A percentile compares a stretch with the other conserved stretches of the same genome.
phyloP scores from a whole-genome alignment of 1,140 invertebrate species.

The Orchestia grillus region DNA sequence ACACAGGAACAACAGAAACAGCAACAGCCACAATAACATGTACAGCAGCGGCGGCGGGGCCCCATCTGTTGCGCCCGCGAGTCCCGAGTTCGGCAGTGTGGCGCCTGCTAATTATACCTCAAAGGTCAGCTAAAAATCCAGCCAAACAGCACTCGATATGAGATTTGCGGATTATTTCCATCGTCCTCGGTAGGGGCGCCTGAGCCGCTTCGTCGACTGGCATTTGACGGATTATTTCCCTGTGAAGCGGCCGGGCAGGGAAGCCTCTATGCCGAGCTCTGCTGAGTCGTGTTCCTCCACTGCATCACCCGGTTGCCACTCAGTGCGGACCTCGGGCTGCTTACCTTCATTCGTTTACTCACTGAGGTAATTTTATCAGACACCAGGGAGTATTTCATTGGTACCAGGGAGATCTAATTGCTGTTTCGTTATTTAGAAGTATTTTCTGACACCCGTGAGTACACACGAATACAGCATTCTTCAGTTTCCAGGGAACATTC shows the following conservation, averaged over 20 bases:
- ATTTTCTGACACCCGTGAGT: no score
- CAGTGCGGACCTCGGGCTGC: no score
- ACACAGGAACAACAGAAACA: background rate
- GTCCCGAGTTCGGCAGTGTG: background rate
- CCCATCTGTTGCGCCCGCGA: background rate
- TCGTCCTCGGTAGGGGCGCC: background rate
- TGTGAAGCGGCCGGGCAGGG: background rate
- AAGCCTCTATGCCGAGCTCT: no score
- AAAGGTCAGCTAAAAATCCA: constrained; percentile 36
- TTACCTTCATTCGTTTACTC: no score
- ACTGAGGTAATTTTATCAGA: no score
- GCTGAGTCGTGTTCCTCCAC: no score
- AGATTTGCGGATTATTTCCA: constrained; percentile 46
- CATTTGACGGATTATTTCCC: constrained; percentile 29
- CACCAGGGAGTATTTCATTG: no score
- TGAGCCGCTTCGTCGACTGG: background rate
- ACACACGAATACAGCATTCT: no score
- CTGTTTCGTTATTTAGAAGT: no score
- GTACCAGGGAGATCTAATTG: no score
- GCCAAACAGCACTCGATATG: constrained; percentile 29
- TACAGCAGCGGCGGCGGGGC: background rate
- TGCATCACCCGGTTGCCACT: no score
- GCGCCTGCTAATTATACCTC: constrained; percentile 29
- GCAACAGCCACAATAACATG: background rate
- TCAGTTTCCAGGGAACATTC: no score